phyloP scores from a whole-genome alignment of 2,797 vertebrate genomes.

The Gymnoscopelus braueri region DNA sequence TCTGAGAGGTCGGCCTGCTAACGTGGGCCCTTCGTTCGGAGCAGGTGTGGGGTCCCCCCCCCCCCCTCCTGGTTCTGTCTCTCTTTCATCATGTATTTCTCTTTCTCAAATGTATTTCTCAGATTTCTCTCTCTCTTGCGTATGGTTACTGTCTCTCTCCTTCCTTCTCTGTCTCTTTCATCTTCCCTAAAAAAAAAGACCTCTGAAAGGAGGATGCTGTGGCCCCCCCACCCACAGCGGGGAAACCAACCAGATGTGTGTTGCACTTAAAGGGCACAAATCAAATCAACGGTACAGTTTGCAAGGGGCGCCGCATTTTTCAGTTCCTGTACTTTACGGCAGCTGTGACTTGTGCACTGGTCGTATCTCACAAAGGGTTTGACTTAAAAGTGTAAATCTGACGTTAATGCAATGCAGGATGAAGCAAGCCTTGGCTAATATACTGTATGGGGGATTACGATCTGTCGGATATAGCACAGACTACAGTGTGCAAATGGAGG shows the following conservation, averaged over 20 bases:
- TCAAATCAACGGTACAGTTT: conserved; percentile 1
- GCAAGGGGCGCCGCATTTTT: background rate
- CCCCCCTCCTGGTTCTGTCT: background rate
- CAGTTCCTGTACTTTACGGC: conserved; percentile 22
- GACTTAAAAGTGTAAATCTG: conserved; percentile 32
- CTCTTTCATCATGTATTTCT: too few species aligned
- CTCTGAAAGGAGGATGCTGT: too few species aligned
- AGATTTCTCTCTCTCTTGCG: too few species aligned
- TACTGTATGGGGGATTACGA: conserved; percentile 43
- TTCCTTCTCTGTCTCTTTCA: background rate
- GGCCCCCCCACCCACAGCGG: conserved; percentile 8
- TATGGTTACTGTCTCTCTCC: background rate
- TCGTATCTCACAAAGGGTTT: conserved; percentile 20
- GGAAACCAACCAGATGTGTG: conserved; percentile 35
- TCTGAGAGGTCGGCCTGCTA: too few species aligned
- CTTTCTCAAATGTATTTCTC: too few species aligned
- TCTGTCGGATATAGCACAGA: conserved; percentile 34
- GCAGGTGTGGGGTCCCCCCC: too few species aligned
- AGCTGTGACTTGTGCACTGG: conserved; percentile 5
- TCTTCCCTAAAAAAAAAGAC: too few species aligned
- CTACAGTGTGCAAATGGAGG: conserved; percentile 4
- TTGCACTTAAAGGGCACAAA: conserved; percentile 20
- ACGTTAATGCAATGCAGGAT: conserved; percentile 9
- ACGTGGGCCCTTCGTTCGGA: too few species aligned
- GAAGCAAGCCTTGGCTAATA: conserved; percentile 19